Conservation (phyloP, 1,140 invertebrate species). For the Acromyrmex echinatior region DNA sequence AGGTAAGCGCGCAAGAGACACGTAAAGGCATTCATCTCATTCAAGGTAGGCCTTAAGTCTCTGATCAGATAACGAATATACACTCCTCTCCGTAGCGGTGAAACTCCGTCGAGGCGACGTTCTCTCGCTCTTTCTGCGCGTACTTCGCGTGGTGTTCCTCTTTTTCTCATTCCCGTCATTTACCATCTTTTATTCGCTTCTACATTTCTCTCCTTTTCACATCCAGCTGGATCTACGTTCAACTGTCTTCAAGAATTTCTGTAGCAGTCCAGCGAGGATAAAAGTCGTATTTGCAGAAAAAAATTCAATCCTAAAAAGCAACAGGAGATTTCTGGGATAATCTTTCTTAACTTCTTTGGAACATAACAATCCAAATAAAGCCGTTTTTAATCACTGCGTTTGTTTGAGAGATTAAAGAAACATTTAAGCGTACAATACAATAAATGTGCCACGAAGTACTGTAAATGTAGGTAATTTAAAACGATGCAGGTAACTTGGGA, state of each 20-base stretch:
- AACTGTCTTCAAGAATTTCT: slow-evolving; percentile 28
- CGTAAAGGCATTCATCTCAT: slow-evolving; percentile 86
- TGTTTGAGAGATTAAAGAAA: slow-evolving; percentile 37
- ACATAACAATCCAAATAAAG: slow-evolving; percentile 13
- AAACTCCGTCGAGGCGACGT: slow-evolving; percentile 34
- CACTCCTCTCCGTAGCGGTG: slow-evolving; percentile 76
- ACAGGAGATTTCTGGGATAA: slow-evolving; percentile 12
- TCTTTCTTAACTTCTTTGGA: slow-evolving; percentile 2
- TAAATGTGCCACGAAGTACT: not conserved
- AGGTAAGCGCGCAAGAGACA: slow-evolving; percentile 85
- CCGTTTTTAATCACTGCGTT: not conserved
- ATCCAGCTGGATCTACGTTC: not conserved
- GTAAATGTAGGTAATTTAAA: no score
- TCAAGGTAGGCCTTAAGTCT: slow-evolving; percentile 85
- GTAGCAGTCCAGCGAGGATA: not conserved
- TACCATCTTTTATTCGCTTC: slow-evolving; percentile 16
- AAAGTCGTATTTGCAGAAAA: not conserved
- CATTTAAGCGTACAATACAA: not conserved
- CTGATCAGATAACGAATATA: slow-evolving; percentile 86
- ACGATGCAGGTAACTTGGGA: no score
- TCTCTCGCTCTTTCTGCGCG: slow-evolving; percentile 59
- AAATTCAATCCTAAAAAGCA: not conserved
- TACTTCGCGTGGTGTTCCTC: slow-evolving; percentile 36
- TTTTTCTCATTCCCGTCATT: slow-evolving; percentile 62
- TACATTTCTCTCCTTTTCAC: slow-evolving; percentile 37